phyloP scores from a whole-genome alignment of 2,797 vertebrate species.

The Schizopygopsis pylzovi region DNA sequence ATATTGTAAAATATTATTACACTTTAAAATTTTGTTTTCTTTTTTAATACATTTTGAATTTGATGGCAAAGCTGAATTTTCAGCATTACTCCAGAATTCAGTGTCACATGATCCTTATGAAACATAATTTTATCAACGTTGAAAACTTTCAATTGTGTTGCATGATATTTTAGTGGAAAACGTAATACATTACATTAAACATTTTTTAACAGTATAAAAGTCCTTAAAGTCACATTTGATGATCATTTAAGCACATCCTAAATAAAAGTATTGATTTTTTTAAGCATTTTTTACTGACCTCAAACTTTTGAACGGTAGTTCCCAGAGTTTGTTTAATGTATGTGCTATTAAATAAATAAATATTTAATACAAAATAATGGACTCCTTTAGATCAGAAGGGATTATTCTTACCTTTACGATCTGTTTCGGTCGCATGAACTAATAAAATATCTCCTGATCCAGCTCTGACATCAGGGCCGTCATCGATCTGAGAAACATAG shows the following conservation, averaged over 20 bases:
- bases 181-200: neutral
- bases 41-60: neutral
- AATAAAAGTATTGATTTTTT: neutral
- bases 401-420: slow-evolving; percentile 89
- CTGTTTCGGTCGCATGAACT: slow-evolving; percentile 97
- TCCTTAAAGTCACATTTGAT: neutral
- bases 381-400: neutral
- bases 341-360: neutral
- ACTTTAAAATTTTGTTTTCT: neutral
- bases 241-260: neutral
- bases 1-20: neutral
- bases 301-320: neutral
- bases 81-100: neutral
- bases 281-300: neutral
- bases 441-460: slow-evolving; percentile 94
- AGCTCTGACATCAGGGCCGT: slow-evolving; percentile 95
- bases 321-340: neutral
- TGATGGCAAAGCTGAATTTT: neutral
- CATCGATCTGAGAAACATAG: slow-evolving; percentile 84
- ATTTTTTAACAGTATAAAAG: neutral
- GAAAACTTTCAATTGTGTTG: neutral
- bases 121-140: neutral
- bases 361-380: neutral
- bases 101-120: neutral
- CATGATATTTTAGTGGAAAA: neutral